phyloP scores from a whole-genome alignment of 2,113 vertebrate genomes.

The Todiramphus chloris region DNA sequence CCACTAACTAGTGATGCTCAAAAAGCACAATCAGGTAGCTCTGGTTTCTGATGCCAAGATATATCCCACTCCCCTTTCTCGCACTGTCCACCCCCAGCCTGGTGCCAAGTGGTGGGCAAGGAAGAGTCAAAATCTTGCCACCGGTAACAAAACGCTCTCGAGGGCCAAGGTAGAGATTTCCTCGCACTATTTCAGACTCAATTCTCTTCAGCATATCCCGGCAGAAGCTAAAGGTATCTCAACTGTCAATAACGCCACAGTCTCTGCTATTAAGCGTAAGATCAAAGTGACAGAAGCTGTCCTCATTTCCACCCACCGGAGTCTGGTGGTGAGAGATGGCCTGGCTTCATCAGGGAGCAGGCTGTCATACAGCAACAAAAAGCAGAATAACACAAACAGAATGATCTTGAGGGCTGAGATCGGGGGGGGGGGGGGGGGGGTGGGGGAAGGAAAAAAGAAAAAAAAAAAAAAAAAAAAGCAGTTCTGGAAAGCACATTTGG shows the following conservation, averaged over 20 bases:
- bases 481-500: background rate
- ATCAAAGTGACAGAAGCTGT: background rate
- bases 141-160: rapidly evolving
- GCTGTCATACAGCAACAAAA: background rate
- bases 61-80: background rate
- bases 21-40: background rate
- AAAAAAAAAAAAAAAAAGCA: background rate
- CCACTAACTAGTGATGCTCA: background rate
- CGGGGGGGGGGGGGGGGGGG: rapidly evolving
- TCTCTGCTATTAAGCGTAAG: background rate
- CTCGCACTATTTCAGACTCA: background rate
- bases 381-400: background rate
- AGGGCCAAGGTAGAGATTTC: background rate
- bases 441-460: no score
- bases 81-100: background rate
- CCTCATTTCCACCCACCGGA: background rate
- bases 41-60: background rate
- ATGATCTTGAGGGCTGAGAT: background rate
- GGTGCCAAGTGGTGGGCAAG: background rate
- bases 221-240: background rate
- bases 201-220: background rate
- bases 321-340: background rate
- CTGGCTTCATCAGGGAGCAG: background rate
- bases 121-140: background rate
- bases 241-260: rapidly evolving